Evolutionary conservation across 2,113 vertebrate genomes (phyloP).

Genomic region (Salminus brasiliensis): DNA sequence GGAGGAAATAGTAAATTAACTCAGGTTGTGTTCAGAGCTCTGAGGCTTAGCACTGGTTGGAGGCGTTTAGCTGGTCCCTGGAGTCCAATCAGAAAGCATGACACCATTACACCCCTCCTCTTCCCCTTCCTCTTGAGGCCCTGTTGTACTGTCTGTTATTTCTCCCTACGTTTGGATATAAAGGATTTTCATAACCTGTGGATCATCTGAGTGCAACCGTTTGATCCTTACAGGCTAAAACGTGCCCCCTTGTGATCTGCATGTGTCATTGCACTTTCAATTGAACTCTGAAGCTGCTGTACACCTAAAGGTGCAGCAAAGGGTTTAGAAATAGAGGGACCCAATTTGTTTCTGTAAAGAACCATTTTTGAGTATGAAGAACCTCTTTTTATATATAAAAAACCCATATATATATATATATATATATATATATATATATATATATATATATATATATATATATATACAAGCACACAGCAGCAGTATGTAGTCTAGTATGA

Average conservation of each 20-base stretch:
- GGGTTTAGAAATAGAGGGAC: too few relatives aligned
- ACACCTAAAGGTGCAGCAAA: too few relatives aligned
- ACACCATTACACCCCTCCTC: background rate
- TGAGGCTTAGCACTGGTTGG: constrained; percentile 8
- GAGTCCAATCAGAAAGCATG: constrained; percentile 18
- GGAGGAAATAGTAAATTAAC: constrained; percentile 38
- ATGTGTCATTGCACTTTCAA: constrained; percentile 3
- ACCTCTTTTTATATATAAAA: too few relatives aligned
- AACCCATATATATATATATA: too few relatives aligned
- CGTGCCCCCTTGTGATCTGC: background rate
- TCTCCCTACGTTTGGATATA: background rate
- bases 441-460: too few relatives aligned
- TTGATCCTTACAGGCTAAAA: background rate
- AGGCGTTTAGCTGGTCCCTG: background rate
- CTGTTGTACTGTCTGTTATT: constrained; percentile 6
- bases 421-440: too few relatives aligned
- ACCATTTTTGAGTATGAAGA: too few relatives aligned
- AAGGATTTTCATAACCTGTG: background rate
- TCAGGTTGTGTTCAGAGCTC: background rate
- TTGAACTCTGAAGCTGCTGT: background rate
- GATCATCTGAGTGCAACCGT: background rate
- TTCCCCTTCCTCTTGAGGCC: background rate
- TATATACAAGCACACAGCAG: too few relatives aligned
- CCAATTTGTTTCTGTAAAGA: too few relatives aligned
- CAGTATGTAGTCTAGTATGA: too few relatives aligned